Evolutionary conservation across 1,140 invertebrate genomes (phyloP), one percentile per base, ranked within the genome.

Genomic region (Asobara japonica): DNA sequence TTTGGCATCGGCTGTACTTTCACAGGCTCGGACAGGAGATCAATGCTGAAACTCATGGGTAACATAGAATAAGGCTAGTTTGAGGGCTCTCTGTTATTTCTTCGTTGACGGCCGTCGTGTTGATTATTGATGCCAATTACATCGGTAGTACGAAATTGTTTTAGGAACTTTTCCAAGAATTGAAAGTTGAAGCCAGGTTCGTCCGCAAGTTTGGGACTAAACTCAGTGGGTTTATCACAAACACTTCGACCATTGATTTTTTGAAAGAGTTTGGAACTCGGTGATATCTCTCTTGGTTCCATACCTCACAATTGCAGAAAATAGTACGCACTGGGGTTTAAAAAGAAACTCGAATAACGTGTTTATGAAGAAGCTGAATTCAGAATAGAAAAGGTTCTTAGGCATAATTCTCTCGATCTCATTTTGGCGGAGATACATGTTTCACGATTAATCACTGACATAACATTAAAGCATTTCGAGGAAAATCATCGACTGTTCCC

Each of bases 1-100:
- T 84, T 85, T 85, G 83, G 82, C 83, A 84, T 85, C 82, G 82
- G 83, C 82, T 85, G 82, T 84, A 85, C 83, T 79, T 78, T 76
- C 75, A 74, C 79, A 74, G 60, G 65, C 25, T 82, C 75, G 82
- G 83, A 85, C 82, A 85, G 82, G 82, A 84, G 83, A 84, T 84
- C 83, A 84, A 83, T 84, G 83, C 83, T 84, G 80, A 75, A 80
- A 82, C 74, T 75, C 67, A 78, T 77, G 79, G 81, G 78, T 81
- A 83, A 80, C 78, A n/a, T 67, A 73, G 29, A 61, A 65, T 67
- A 75, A 67, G 60, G 38, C 38, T 69, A 65, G 18, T 70, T 69
- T 56, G 27, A n/a, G 62, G 36, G 7, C 22, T 38, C 16, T 33
- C 10, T 61, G 33, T 25, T 61, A 36, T 27, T 45, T 13, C 29